Base-by-base conservation (phyloP, 2,113 vertebrate species). In the Amphiprion ocellaris region DNA sequence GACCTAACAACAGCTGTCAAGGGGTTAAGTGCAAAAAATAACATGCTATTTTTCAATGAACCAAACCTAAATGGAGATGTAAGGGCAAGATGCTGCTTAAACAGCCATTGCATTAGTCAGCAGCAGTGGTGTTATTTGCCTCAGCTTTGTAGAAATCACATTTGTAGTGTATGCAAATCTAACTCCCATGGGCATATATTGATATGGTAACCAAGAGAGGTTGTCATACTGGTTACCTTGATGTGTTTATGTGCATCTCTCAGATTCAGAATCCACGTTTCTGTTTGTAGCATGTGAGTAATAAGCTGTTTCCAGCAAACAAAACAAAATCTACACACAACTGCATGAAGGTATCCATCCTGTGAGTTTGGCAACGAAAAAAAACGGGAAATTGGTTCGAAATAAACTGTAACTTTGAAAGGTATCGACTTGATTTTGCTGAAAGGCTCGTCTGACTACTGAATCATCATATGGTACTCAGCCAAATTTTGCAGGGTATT, bases 1-100 rank as follows among this genome's bases (percentile, higher is more conserved):
- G 37, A 70, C 28, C 66, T 49, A 70, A 47, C 58, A 78, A 62
- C 61, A 63, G 4, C 65, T 44, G 66, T 30, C 21, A 28, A 39
- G 46, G 46, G 17, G 64, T 60, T 41, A 41, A 60, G 28, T 76
- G 44, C 15, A 61, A 61, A 46, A 30, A n/a, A 41, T 7, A 0
- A 7, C 8, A 17, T 19, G 53, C 21, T 66, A 24, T 58, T 75
- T 24, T 19, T 39, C 0, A 15, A 33, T 59, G 28, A 59, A 21
- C 10, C 19, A 21, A 33, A 59, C 15, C 33, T 11, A 17, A 7
- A 54, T 23, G 28, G 47, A 58, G 59, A 21, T 1, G 23, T 33
- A 26, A 55, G 17, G 19, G 11, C 10, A 19, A 41, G 66, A 69
- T 41, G 33, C 11, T 33, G 4, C 5, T 10, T 0, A 30, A 21